A percentile compares a stretch with the other conserved stretches of the same genome.
Evolutionary conservation across 37 sponge, comb jelly and placozoan species (phyloP).

Genomic region (Dysidea cf. avara): DNA sequence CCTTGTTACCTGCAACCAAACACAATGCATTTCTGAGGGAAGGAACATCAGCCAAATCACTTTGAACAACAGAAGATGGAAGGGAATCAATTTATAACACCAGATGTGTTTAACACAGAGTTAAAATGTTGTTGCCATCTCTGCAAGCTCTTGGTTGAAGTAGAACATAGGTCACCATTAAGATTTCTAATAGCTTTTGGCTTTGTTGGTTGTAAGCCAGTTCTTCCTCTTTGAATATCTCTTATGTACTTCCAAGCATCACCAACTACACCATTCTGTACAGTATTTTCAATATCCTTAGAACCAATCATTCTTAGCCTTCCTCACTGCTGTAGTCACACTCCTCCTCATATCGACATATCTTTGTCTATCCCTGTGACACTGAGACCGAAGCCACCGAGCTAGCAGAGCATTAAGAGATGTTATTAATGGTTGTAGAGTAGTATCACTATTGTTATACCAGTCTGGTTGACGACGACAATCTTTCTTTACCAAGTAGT

Average conservation of each 20-base stretch:
- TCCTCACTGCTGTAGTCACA: too few species aligned
- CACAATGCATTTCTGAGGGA: too few species aligned
- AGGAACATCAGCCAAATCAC: too few species aligned
- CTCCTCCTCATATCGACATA: slow-evolving; percentile 25
- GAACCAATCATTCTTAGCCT: background rate
- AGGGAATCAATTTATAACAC: too few species aligned
- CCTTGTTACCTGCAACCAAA: too few species aligned
- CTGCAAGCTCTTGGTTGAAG: background rate
- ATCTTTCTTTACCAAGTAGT: too few species aligned
- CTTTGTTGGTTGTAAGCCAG: background rate
- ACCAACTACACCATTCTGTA: too few species aligned
- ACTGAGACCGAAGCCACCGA: slow-evolving; percentile 8
- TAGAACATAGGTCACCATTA: slow-evolving; percentile 1
- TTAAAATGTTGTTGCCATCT: slow-evolving; percentile 5
- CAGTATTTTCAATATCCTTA: too few species aligned
- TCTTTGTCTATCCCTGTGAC: slow-evolving; percentile 22
- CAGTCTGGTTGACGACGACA: slow-evolving; percentile 28
- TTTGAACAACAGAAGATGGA: too few species aligned
- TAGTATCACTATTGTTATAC: slow-evolving; percentile 1
- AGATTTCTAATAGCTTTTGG: background rate
- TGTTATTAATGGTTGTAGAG: background rate
- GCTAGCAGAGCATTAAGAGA: slow-evolving; percentile 13
- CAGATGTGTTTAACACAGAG: background rate
- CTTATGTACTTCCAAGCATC: too few species aligned
- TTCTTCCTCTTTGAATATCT: too few species aligned